A percentile compares a stretch with the other conserved stretches of the same genome.
phyloP scores from a whole-genome alignment of 2,888 invertebrate species.

The Caenorhabditis sulstoni region DNA sequence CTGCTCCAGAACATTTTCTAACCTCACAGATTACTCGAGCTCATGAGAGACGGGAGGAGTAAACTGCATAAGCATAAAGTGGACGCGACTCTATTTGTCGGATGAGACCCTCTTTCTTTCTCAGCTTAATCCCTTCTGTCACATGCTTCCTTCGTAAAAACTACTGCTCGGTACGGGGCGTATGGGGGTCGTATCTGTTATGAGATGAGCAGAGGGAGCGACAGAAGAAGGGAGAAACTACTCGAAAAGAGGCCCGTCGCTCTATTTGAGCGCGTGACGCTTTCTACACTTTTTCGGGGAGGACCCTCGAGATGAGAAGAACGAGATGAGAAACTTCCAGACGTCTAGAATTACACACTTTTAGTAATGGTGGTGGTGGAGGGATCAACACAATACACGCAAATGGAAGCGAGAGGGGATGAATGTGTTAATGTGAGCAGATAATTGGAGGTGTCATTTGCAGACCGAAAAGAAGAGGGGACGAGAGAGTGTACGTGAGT shows the following conservation, averaged over 20 bases:
- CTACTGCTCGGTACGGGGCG: background rate
- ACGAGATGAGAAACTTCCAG: constrained; percentile 21
- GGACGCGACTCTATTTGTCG: background rate
- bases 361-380: background rate
- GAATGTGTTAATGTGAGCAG: constrained; percentile 58
- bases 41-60: too few relatives aligned
- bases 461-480: constrained; percentile 39
- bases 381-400: constrained; percentile 6
- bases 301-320: constrained; percentile 4
- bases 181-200: constrained; percentile 16
- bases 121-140: constrained; percentile 4
- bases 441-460: constrained; percentile 59
- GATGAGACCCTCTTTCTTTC: background rate
- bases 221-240: constrained; percentile 24
- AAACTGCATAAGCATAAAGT: too few relatives aligned
- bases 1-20: too few relatives aligned
- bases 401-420: constrained; percentile 3
- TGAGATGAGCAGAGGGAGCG: constrained; percentile 49
- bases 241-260: constrained; percentile 17
- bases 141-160: constrained; percentile 2
- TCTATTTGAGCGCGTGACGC: constrained; percentile 5
- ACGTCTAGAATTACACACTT: background rate
- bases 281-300: constrained; percentile 17
- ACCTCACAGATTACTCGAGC: too few relatives aligned
- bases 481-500: constrained; percentile 10